Base-by-base conservation (phyloP, 2,113 vertebrate genomes). In the Mesoclemmys tuberculata region DNA sequence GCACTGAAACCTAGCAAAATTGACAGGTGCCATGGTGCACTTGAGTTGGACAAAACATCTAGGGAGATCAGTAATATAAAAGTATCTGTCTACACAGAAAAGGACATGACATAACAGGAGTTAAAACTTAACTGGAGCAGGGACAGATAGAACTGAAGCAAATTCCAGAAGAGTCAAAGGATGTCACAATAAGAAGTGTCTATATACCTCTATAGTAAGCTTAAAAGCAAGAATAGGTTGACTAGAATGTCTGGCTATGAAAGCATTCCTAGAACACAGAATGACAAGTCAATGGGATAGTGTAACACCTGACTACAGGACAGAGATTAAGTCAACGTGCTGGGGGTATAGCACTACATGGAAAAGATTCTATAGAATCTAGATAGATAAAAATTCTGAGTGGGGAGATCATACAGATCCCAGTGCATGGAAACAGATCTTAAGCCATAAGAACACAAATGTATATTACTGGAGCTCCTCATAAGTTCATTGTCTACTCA, bases 301-400 rank as follows among this genome's bases (percentile, higher is more conserved):
- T 74, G 38, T 12, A 41, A 74, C 38, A 41, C 10, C 27, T 12
- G 44, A 10, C 49, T 49, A 49, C 49, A 49, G 49, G 49, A 49
- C 49, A 49, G 64, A 29, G 68, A 87, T 10, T 56, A 64, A 48
- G 14, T 38, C 80, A 61, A 80, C 35, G 31, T 64, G 31, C 16
- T 64, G 35, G 61, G 61, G 61, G 61, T 35, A n/a, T 64, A 64
- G 31, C 61, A 64, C 31, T 64, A n/a, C n/a, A 64, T 14, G 5
- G 35, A 19, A 64, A 64, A 18, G 61, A 64, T 35, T n/a, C 61
- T n/a, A n/a, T 19, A 19, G 38, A 26, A 11, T 24, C 38, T 41
- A 24, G 71, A 26, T 44, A 74, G 49, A 82, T 27, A 82, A 49
- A 21, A 29, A 3, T 55, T 7, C n/a, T 3, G 0, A 0, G 10